phyloP scores from a whole-genome alignment of 2,113 vertebrate genomes.

The Brachionichthys hirsutus region DNA sequence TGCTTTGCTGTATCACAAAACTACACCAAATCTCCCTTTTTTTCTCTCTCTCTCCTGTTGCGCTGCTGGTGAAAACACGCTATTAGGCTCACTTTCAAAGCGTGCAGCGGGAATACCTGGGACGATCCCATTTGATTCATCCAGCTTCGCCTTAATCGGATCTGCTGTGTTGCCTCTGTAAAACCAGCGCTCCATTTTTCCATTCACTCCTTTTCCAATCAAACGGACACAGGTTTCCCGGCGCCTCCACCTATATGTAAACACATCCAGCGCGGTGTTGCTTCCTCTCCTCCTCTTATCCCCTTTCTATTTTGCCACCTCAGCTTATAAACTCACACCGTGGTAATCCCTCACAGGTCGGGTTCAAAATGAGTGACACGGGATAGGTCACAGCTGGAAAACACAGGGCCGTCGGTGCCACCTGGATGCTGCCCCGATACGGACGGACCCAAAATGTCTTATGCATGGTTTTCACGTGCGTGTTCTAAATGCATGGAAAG shows the following conservation, averaged over 20 bases:
- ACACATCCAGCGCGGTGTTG: slow-evolving; percentile 39
- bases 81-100: slow-evolving; percentile 61
- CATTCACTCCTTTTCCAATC: slow-evolving; percentile 31
- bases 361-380: slow-evolving; percentile 69
- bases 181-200: slow-evolving; percentile 17
- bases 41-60: slow-evolving; percentile 3
- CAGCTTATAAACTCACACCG: slow-evolving; percentile 66
- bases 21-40: slow-evolving; percentile 44
- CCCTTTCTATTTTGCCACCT: slow-evolving; percentile 62
- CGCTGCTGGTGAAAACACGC: slow-evolving; percentile 42
- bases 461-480: slow-evolving; percentile 16
- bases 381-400: slow-evolving; percentile 60
- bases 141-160: slow-evolving; percentile 38
- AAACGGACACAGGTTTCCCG: slow-evolving; percentile 33
- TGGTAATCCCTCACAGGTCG: slow-evolving; percentile 69
- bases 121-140: slow-evolving; percentile 48
- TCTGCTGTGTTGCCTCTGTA: slow-evolving; percentile 26
- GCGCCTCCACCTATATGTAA: slow-evolving; percentile 50
- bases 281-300: slow-evolving; percentile 54
- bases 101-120: slow-evolving; percentile 30
- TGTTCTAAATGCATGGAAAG: slow-evolving; percentile 50
- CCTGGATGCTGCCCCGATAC: slow-evolving; percentile 46
- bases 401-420: slow-evolving; percentile 22
- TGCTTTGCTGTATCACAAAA: slow-evolving; percentile 59
- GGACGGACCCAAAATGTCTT: slow-evolving; percentile 30